Percentiles rank a stretch among this genome's conserved stretches.
These are phyloP conservation scores for Cyprinodon tularosa DNA, from an alignment of 2,113 vertebrate species.

Conservation along the genomic window DNA sequence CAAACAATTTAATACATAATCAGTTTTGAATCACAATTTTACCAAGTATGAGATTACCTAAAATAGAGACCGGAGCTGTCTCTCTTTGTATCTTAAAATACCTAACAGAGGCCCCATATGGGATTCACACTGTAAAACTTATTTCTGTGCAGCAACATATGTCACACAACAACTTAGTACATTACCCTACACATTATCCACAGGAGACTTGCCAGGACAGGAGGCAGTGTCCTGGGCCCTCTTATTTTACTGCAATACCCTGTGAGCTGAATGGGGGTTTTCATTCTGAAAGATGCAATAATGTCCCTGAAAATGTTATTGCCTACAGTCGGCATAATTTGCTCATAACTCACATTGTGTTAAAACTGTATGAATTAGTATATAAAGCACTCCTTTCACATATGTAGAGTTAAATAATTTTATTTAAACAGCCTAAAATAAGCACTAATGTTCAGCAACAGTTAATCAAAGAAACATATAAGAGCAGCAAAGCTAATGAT, in stretches of 20 bases:
- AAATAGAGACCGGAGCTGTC: no score
- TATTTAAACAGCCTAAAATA: not conserved
- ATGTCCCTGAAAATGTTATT: not conserved
- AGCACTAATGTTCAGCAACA: not conserved
- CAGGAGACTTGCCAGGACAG: not conserved
- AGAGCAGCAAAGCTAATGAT: not conserved
- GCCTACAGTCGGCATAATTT: not conserved
- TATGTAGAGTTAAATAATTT: not conserved
- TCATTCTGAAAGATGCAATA: conserved; percentile 9
- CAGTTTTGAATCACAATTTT: not conserved
- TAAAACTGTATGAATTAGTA: not conserved
- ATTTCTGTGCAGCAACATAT: not conserved
- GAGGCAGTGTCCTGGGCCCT: not conserved
- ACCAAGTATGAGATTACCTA: no score
- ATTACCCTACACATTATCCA: not conserved
- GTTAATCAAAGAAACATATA: conserved; percentile 1
- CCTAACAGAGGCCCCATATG: not conserved
- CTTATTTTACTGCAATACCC: not conserved
- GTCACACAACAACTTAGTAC: not conserved
- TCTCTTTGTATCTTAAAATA: not conserved
- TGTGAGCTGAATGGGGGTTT: conserved; percentile 3
- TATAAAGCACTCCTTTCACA: not conserved
- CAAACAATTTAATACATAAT: not conserved
- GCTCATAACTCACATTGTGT: not conserved
- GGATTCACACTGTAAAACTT: not conserved